Percentiles rank a stretch among this genome's conserved stretches.
phyloP scores from a whole-genome alignment of 2,113 vertebrate species.

The Hiodon alosoides region DNA sequence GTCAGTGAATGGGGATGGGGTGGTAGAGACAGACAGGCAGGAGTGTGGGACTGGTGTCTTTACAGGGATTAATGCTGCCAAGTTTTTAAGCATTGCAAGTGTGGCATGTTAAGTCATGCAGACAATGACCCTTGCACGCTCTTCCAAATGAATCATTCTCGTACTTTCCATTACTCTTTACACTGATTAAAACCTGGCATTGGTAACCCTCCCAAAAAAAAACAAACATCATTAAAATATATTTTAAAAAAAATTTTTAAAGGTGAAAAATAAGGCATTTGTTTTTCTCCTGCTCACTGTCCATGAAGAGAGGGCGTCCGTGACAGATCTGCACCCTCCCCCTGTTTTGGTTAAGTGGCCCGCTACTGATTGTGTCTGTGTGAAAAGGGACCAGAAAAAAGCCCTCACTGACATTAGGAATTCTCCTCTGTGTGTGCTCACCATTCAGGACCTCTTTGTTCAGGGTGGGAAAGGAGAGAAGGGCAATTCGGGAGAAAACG shows the following conservation, averaged over 20 bases:
- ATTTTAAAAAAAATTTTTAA: neutral
- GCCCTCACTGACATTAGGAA: constrained; percentile 14
- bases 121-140: neutral
- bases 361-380: neutral
- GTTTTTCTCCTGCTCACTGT: neutral
- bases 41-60: neutral
- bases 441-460: constrained; percentile 19
- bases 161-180: neutral
- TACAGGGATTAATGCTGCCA: neutral
- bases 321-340: neutral
- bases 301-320: neutral
- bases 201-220: neutral
- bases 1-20: no score
- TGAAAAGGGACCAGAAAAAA: constrained; percentile 16
- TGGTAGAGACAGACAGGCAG: neutral
- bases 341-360: neutral
- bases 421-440: neutral
- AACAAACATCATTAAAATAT: neutral
- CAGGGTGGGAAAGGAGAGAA: neutral
- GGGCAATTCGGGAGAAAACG: neutral
- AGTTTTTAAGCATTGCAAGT: neutral
- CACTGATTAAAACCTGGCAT: neutral
- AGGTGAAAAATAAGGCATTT: constrained; percentile 3
- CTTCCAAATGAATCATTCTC: neutral
- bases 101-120: neutral